Evolutionary conservation across 1,140 invertebrate genomes (phyloP).

Genomic region (Hylaeus anthracinus): DNA sequence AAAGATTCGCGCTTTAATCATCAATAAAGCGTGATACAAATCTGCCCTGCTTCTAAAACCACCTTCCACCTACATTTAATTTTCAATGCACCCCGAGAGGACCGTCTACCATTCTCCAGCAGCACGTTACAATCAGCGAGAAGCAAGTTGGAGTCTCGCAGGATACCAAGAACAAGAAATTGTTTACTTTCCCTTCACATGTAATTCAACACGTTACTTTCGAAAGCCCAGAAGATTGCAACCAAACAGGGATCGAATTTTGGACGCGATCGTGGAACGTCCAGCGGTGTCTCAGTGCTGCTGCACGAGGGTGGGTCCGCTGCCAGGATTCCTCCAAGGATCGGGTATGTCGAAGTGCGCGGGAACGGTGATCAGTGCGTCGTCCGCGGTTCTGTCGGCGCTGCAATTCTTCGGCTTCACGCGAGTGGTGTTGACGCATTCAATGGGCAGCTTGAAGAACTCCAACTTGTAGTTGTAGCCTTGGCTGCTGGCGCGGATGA

Average conservation of each 20-base stretch:
- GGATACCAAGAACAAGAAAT: too few relatives aligned
- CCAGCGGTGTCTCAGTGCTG: conserved; percentile 71
- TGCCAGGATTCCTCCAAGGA: conserved; percentile 77
- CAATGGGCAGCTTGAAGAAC: conserved; percentile 89
- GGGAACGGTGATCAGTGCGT: conserved; percentile 86
- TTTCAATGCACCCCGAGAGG: too few relatives aligned
- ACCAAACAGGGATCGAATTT: conserved; percentile 19
- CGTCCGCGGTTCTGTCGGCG: conserved; percentile 83
- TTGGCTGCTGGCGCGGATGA: conserved; percentile 91
- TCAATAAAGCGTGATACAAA: too few relatives aligned
- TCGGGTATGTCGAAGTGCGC: conserved; percentile 86
- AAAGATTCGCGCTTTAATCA: too few relatives aligned
- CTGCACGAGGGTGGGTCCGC: conserved; percentile 75
- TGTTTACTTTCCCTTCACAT: not conserved
- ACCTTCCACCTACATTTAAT: too few relatives aligned
- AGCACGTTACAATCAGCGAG: too few relatives aligned
- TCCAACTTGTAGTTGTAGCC: conserved; percentile 93
- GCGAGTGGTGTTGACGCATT: conserved; percentile 92
- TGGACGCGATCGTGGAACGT: conserved; percentile 25
- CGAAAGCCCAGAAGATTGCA: not conserved
- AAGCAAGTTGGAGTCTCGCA: too few relatives aligned
- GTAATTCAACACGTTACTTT: not conserved
- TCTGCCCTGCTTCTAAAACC: too few relatives aligned
- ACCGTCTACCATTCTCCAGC: too few relatives aligned
- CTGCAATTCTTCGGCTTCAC: conserved; percentile 87